Base-by-base conservation (phyloP, 1,140 invertebrate species). In the Homarus americanus region DNA sequence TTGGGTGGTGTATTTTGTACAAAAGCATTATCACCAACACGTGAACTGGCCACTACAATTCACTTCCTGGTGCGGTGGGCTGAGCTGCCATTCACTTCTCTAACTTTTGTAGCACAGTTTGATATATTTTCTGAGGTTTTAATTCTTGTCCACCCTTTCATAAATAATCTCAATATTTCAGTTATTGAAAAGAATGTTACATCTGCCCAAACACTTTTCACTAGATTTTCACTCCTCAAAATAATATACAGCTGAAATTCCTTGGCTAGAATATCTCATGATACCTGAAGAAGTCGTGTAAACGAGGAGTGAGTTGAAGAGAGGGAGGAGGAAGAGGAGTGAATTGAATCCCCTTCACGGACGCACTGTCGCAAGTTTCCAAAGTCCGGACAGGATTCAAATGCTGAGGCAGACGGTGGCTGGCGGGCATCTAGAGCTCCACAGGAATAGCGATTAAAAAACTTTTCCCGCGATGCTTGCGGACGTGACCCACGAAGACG, bases 261-360 rank as follows among this genome's bases (percentile, higher is more conserved):
- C 36, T 38, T 76, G 73, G 15, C 17, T 38, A 15, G 24, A 66
- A 79, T 34, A 41, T n/a, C 53, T 72, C 63, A 88, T 44, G 88
- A 91, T 82, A 91, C 88, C 73, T 91, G 82, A 34, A 91, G 88
- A 24, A 91, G 89, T 41, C 89, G 49, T n/a, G 89, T 91, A 40
- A 91, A 91, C 20, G 86, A 88, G 82, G 89, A 91, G 83, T 91
- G 89, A 58, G 88, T 90, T 32, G 89, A 91, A 28, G 89, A 91
- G 75, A 91, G 53, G 53, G 89, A 91, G 53, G 89, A 91, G 38
- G 89, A 91, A 32, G 89, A 91, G 82, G 89, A 91, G 75, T 91
- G 89, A 24, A 80, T 44, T 2, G 89, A 91, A 40, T 91, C 89
- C 9, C 89, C 82, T 38, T 73, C 82, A 9, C 75, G 82, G 24